Conservation (phyloP, 2,888 invertebrate genomes). For the Eueremaeus valkanovi region DNA sequence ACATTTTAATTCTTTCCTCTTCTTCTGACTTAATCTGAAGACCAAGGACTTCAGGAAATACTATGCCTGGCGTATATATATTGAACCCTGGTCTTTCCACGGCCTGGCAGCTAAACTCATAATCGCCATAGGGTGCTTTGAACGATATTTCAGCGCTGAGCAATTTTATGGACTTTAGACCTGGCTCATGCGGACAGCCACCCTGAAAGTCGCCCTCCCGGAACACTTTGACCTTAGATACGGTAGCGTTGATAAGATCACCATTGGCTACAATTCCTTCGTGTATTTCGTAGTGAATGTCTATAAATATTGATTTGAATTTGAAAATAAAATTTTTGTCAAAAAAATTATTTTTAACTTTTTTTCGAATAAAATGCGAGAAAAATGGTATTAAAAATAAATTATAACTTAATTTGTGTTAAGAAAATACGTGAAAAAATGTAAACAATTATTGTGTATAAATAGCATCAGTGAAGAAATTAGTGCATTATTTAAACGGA, state of each 20-base stretch:
- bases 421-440: too few relatives aligned
- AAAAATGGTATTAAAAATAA: too few relatives aligned
- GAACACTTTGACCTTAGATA: constrained; percentile 4
- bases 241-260: constrained; percentile 10
- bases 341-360: too few relatives aligned
- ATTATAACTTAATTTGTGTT: too few relatives aligned
- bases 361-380: too few relatives aligned
- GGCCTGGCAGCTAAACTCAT: neutral
- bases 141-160: neutral
- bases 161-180: neutral
- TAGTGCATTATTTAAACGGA: too few relatives aligned
- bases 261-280: neutral
- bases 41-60: neutral
- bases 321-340: too few relatives aligned
- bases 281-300: neutral
- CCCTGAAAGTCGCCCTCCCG: neutral
- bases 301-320: neutral
- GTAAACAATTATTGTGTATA: too few relatives aligned
- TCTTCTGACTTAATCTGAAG: neutral
- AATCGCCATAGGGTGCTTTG: constrained; percentile 1
- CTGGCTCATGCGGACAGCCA: neutral
- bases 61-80: neutral
- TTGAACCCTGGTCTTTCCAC: neutral
- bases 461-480: too few relatives aligned
- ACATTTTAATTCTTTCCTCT: neutral